Base-by-base conservation (phyloP, 2,797 vertebrate genomes). In the Dromococcyx pavoninus region DNA sequence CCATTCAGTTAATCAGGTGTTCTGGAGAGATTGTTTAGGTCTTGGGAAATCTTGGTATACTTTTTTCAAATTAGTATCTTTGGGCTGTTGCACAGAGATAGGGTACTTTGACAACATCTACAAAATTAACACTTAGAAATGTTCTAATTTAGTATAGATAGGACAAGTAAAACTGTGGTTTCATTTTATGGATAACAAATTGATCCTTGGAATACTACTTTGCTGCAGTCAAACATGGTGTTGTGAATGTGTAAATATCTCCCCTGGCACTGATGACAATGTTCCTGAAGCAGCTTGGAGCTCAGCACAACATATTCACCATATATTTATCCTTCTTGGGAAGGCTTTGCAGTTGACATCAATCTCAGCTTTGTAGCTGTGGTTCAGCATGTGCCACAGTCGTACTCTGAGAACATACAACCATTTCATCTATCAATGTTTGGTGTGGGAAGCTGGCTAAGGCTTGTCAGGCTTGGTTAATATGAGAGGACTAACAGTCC, bases 151-250 rank as follows among this genome's bases (percentile, higher is more conserved):
- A 90, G 51, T 66, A 54, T 90, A 65, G 56, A 92, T 85, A 88
- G 93, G 85, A 87, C 77, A 90, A 95, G 86, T 85, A 84, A 83
- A 84, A 58, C 86, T 72, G 75, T 84, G 90, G 72, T 94, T 88
- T 92, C 27, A 58, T 88, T 87, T 93, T 92, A 48, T 73, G 90
- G 95, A 43, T 72, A 86, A 89, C 74, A 96, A 95, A 82, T 53
- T 71, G 67, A 93, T 83, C 72, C 75, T 83, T 58, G 41, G 72
- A 74, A 32, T 46, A 54, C 8, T 83, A 37, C 30, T 78, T 44
- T 71, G 57, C 27, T 70, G 23, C 58, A 57, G 35, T n/a, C 21
- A n/a, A 48, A 18, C 1, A 2, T 18, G 58, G 60, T 62, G 70
- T 70, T 81, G 46, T 4, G 62, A 62, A 51, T 2, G 21, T n/a